Conservation (phyloP, 2,113 vertebrate genomes). For the Hippocampus guttulatus region DNA sequence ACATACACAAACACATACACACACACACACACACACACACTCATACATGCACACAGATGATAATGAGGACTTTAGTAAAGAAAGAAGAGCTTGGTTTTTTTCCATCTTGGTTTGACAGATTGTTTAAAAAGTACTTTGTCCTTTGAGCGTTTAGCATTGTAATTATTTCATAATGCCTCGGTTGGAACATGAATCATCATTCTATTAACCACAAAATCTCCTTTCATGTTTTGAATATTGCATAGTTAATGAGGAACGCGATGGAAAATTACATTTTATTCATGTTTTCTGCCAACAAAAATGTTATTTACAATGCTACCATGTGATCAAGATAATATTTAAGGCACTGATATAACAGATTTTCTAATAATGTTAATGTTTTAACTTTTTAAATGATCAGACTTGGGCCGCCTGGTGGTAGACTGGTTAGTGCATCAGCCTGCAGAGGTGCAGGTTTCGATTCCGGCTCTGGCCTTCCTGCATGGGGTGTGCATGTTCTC, state of each 20-base stretch:
- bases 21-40: not conserved
- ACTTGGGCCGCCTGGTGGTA: too few relatives aligned
- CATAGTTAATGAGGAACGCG: not conserved
- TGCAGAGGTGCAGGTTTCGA: too few relatives aligned
- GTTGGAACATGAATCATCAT: not conserved
- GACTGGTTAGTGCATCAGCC: too few relatives aligned
- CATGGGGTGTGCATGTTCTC: too few relatives aligned
- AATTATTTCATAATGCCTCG: not conserved
- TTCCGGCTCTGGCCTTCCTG: too few relatives aligned
- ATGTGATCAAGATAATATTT: too few relatives aligned
- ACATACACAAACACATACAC: conserved; percentile 2
- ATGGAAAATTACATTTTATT: too few relatives aligned
- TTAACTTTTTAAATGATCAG: too few relatives aligned
- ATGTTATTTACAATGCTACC: too few relatives aligned
- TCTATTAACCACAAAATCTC: not conserved
- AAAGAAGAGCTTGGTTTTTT: conserved; percentile 1
- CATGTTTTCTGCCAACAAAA: too few relatives aligned
- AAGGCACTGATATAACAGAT: too few relatives aligned
- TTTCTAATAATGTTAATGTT: too few relatives aligned
- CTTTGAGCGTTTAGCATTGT: not conserved
- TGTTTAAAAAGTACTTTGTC: not conserved
- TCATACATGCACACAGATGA: not conserved
- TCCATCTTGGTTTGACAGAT: not conserved
- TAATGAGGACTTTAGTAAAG: not conserved
- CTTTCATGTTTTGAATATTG: not conserved